phyloP scores from a whole-genome alignment of 53 echinoderm and acorn worm genomes.

The Echinometra lucunter region DNA sequence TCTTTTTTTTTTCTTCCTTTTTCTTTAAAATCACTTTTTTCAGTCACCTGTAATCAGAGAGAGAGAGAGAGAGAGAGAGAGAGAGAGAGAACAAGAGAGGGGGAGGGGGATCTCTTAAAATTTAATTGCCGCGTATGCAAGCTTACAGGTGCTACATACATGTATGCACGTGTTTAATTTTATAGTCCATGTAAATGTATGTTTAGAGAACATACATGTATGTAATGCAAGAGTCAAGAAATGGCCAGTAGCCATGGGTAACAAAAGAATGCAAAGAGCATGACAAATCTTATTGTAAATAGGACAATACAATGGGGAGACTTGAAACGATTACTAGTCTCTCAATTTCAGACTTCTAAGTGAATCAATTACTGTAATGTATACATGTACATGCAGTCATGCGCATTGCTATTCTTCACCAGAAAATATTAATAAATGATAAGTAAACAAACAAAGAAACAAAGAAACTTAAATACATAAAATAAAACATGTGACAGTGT shows the following conservation, averaged over 20 bases:
- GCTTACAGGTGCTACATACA: background rate
- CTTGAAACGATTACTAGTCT: background rate
- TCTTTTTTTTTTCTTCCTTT: no score
- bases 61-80: background rate
- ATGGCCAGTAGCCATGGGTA: background rate
- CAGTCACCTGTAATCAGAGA: background rate
- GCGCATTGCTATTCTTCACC: no score
- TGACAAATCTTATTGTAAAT: constrained; percentile 8
- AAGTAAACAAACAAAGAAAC: no score
- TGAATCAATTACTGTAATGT: background rate
- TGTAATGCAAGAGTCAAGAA: background rate
- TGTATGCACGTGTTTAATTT: background rate
- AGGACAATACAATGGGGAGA: background rate
- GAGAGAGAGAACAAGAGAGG: background rate
- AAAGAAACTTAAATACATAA: no score
- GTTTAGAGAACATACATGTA: background rate
- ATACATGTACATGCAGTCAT: background rate
- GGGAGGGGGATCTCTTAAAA: background rate
- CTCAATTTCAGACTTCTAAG: background rate
- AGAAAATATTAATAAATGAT: no score
- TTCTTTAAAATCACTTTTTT: no score
- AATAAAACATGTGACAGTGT: no score
- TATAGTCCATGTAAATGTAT: background rate
- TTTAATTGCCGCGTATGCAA: background rate
- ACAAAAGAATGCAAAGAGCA: constrained; percentile 19